These are phyloP conservation scores for Tenthredo distinguenda DNA, from an alignment of 2,888 invertebrate genomes.

Conservation along the genomic window DNA sequence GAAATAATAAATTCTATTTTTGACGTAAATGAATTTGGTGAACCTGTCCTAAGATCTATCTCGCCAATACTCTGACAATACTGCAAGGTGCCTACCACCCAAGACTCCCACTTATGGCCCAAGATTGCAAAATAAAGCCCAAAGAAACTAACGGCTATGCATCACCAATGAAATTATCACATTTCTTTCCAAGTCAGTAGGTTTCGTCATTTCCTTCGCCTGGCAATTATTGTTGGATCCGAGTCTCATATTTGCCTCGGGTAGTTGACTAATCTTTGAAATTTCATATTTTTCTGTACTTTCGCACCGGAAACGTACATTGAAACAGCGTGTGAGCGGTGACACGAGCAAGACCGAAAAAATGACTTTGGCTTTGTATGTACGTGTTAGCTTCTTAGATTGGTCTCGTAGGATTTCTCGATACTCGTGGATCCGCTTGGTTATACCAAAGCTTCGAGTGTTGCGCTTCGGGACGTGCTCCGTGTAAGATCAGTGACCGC, in stretches of 20 bases:
- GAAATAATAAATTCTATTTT: background rate
- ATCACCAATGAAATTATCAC: too few species aligned
- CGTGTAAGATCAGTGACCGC: conserved; percentile 52
- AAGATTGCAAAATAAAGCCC: background rate
- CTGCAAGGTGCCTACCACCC: background rate
- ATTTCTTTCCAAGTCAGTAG: too few species aligned
- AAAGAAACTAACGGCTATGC: too few species aligned
- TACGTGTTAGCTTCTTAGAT: background rate
- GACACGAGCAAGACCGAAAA: background rate
- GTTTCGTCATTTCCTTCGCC: too few species aligned
- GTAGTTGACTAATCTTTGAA: background rate
- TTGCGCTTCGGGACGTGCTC: conserved; percentile 19
- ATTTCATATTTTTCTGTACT: background rate
- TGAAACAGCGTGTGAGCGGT: background rate
- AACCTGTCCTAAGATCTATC: background rate
- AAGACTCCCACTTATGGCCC: background rate
- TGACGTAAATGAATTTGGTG: background rate
- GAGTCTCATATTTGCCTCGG: too few species aligned
- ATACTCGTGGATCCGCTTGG: background rate
- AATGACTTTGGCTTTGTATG: background rate
- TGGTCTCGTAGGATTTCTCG: background rate
- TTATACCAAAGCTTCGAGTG: conserved; percentile 10
- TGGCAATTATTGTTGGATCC: too few species aligned
- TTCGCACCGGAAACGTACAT: background rate
- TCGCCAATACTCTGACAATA: background rate